Conservation (phyloP, 64 coral and sea anemone species). For the Montipora capricornis region DNA sequence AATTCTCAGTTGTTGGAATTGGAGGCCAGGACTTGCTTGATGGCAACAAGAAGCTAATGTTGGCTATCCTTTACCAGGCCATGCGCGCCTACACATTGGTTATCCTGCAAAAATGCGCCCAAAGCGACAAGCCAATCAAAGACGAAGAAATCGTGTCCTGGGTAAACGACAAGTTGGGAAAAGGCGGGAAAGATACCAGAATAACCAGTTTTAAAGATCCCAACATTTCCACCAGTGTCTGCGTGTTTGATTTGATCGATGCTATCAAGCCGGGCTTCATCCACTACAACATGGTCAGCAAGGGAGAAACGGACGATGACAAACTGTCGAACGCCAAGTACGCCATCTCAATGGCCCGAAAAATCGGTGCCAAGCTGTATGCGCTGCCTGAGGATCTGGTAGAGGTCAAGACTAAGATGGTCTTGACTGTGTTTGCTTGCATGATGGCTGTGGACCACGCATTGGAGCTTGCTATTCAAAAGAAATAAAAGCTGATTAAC, state of each 20-base stretch:
- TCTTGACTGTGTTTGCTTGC: conserved; percentile 96
- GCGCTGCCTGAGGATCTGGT: conserved; percentile 95
- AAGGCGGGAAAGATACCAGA: conserved; percentile 55
- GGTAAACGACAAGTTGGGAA: conserved; percentile 89
- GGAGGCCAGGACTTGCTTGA: conserved; percentile 90
- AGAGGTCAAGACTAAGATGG: conserved; percentile 96
- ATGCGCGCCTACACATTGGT: conserved; percentile 95
- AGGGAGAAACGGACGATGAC: conserved; percentile 53
- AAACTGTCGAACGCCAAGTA: conserved; percentile 94
- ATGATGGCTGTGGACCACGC: conserved; percentile 83
- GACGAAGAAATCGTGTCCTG: conserved; percentile 86
- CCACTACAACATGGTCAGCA: conserved; percentile 59
- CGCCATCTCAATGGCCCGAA: conserved; percentile 95
- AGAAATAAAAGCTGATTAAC: not conserved
- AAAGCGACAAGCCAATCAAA: conserved; percentile 76
- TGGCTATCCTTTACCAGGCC: conserved; percentile 85
- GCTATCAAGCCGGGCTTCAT: conserved; percentile 84
- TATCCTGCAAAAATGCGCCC: conserved; percentile 81
- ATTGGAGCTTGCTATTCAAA: not conserved
- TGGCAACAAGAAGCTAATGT: conserved; percentile 78
- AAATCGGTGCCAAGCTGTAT: conserved; percentile 83
- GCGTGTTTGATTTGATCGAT: conserved; percentile 90
- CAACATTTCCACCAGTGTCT: conserved; percentile 66
- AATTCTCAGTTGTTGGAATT: conserved; percentile 92
- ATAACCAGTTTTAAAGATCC: conserved; percentile 86